phyloP scores from a whole-genome alignment of 2,888 invertebrate species.

The Cheilosia scutellata region DNA sequence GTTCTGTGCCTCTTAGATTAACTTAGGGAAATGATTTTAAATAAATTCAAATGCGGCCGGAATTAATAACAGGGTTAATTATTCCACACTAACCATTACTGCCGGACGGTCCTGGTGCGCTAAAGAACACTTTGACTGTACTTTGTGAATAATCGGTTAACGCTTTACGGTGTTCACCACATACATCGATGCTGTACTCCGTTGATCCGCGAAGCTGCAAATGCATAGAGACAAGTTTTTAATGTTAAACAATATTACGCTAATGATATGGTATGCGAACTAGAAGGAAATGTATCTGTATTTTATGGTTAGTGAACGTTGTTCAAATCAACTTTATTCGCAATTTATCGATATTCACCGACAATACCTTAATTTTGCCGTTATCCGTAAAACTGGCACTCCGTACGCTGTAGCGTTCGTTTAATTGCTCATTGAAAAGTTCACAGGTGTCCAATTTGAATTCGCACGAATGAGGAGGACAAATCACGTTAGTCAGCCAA shows the following conservation, averaged over 20 bases:
- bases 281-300: too few species aligned
- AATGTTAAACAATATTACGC: too few species aligned
- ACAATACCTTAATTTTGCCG: conserved; percentile 81
- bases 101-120: conserved; percentile 80
- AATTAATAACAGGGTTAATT: too few species aligned
- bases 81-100: conserved; percentile 80
- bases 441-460: conserved; percentile 81
- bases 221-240: not conserved
- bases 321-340: conserved; percentile 8
- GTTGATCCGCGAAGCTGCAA: conserved; percentile 60
- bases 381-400: conserved; percentile 80
- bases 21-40: too few species aligned
- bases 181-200: conserved; percentile 80
- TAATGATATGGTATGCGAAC: too few species aligned
- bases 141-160: conserved; percentile 82
- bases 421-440: conserved; percentile 77
- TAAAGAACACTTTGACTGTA: conserved; percentile 82
- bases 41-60: too few species aligned
- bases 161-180: conserved; percentile 80
- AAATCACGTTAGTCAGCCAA: conserved; percentile 84
- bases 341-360: conserved; percentile 4
- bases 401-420: conserved; percentile 79
- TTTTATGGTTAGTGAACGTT: too few species aligned
- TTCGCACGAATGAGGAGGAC: conserved; percentile 81
- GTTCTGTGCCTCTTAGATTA: too few species aligned